Conservation (phyloP, 2,888 invertebrate species). For the Cephus rjabovi region DNA sequence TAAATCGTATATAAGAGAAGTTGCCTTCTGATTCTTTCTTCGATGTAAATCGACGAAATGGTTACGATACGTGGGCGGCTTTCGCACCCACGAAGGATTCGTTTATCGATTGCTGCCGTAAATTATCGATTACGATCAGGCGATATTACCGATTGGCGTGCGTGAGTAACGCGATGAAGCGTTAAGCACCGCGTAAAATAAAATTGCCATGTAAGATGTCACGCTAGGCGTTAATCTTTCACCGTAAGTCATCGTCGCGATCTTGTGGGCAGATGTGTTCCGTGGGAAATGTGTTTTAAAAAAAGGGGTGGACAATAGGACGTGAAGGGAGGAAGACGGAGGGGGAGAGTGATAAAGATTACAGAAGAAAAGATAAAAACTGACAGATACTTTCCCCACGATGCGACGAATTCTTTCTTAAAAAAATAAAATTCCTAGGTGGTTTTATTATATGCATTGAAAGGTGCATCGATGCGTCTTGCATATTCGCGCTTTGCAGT, state of each 20-base stretch:
- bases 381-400: background rate
- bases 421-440: background rate
- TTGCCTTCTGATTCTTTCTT: conserved; percentile 1
- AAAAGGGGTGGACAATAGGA: background rate
- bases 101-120: background rate
- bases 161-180: background rate
- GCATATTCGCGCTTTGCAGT: background rate
- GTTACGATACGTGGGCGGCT: conserved; percentile 19
- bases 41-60: conserved; percentile 22
- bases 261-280: background rate
- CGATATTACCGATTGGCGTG: conserved; percentile 6
- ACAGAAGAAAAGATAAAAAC: background rate
- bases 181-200: background rate
- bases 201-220: background rate
- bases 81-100: conserved; percentile 19
- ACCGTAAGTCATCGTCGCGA: background rate
- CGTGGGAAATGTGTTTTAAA: background rate
- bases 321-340: background rate
- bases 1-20: background rate
- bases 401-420: background rate
- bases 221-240: background rate
- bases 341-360: background rate
- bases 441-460: background rate
- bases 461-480: background rate
- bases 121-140: conserved; percentile 3